phyloP scores from a whole-genome alignment of 2,888 invertebrate genomes.

The Choristoneura rosaceana region DNA sequence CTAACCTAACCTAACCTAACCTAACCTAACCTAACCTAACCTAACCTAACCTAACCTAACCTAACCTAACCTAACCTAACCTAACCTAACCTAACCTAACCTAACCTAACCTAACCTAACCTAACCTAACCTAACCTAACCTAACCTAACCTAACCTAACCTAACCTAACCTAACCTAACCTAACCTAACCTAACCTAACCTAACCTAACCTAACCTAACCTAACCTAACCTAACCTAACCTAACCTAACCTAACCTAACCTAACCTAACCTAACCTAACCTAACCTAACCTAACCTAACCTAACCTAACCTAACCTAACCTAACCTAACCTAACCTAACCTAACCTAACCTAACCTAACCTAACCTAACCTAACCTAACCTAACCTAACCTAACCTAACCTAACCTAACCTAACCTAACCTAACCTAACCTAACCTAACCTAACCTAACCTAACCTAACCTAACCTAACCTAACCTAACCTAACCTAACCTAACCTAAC shows the following conservation, averaged over 20 bases:
- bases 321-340: slow-evolving; percentile 44
- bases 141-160: slow-evolving; percentile 30
- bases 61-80: slow-evolving; percentile 42
- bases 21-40: slow-evolving; percentile 35
- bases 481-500: slow-evolving; percentile 42
- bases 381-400: slow-evolving; percentile 43
- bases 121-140: slow-evolving; percentile 38
- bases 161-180: slow-evolving; percentile 33
- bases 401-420: slow-evolving; percentile 37
- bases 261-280: slow-evolving; percentile 41
- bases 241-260: too few species aligned
- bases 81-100: slow-evolving; percentile 35
- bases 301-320: slow-evolving; percentile 42
- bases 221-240: slow-evolving; percentile 40
- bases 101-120: slow-evolving; percentile 24
- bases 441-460: slow-evolving; percentile 38
- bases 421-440: too few species aligned
- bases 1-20: slow-evolving; percentile 34
- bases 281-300: slow-evolving; percentile 41
- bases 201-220: slow-evolving; percentile 30
- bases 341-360: slow-evolving; percentile 39
- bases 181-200: too few species aligned
- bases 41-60: slow-evolving; percentile 41
- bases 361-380: slow-evolving; percentile 41
- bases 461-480: slow-evolving; percentile 34